Base-by-base conservation (phyloP, 2,888 invertebrate genomes). In the Hirtodrosophila alboralis region DNA sequence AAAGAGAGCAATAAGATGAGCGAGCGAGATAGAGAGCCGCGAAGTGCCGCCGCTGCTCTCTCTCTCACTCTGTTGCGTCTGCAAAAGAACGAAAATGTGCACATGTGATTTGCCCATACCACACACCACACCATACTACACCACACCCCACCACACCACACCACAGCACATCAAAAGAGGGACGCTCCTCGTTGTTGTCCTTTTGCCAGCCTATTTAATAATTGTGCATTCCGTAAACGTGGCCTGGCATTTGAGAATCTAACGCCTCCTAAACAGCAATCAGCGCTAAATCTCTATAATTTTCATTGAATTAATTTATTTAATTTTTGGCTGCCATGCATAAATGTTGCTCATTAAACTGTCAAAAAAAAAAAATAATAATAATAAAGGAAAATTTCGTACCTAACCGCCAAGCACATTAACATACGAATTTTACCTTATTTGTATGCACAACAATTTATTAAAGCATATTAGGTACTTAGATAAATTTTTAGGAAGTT, bases 201-300 rank as follows among this genome's bases (percentile, higher is more conserved):
- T 49, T 66, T 80, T 80, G 63, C 34, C 65, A 79, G 72, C 79
- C 83, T 84, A 75, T 85, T 79, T 64, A 70, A 79, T 73, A 75
- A 80, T 76, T 84, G 76, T 83, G 80, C 84, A 79, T 85, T 83
- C 84, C 65, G 61, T 70, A 47, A 85, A 85, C 77, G 79, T 79
- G 72, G 47, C 61, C 21, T 52, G 51, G 36, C 31, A 59, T 64
- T 26, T 30, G 34, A 44, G 43, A 58, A 60, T 49, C 41, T 31
- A 34, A 47, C 51, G 74, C 54, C 53, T 21, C 44, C 36, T 28
- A 40, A 73, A 38, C 52, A 38, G 44, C 75, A 84, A 84, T 78
- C 85, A 71, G 36, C 60, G 64, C 13, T 45, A 69, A 84, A 81
- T 78, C 67, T 64, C 54, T 81, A 64, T 84, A 64, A 78, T 77